Conservation (phyloP, 2,113 vertebrate genomes). For the Serilophus lunatus region DNA sequence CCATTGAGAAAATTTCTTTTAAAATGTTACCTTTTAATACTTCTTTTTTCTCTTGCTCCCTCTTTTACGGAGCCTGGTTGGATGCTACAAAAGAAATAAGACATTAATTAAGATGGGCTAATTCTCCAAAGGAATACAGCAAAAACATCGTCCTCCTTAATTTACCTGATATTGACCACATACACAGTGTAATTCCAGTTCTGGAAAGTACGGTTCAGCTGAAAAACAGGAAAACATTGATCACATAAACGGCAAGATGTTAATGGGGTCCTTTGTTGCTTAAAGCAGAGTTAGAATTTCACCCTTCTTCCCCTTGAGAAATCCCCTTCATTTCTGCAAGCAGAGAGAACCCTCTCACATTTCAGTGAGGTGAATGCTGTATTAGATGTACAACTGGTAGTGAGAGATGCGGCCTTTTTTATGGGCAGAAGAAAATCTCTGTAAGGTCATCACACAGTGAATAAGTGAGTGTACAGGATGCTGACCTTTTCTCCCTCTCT, state of each 20-base stretch:
- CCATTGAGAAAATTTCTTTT: neutral
- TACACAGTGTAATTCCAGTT: slow-evolving; percentile 85
- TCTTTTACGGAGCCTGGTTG: slow-evolving; percentile 29
- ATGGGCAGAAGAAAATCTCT: neutral
- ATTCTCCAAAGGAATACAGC: neutral
- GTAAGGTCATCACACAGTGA: neutral
- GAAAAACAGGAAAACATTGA: slow-evolving; percentile 68
- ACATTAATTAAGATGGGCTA: neutral
- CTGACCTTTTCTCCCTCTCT: neutral
- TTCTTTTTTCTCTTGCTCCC: slow-evolving; percentile 71
- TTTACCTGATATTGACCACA: slow-evolving; percentile 86
- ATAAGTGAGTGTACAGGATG: neutral
- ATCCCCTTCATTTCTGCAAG: neutral
- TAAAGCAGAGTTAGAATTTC: neutral
- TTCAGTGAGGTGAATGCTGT: neutral
- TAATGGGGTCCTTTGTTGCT: neutral
- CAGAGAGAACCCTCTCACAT: neutral
- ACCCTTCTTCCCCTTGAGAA: neutral
- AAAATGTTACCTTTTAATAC: slow-evolving; percentile 67
- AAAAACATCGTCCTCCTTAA: neutral
- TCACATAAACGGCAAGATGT: neutral
- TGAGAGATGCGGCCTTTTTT: neutral
- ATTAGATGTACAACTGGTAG: neutral
- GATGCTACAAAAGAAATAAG: slow-evolving; percentile 63
- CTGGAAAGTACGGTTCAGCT: slow-evolving; percentile 89